Conservation (phyloP, 2,113 vertebrate genomes). For the Aix galericulata region DNA sequence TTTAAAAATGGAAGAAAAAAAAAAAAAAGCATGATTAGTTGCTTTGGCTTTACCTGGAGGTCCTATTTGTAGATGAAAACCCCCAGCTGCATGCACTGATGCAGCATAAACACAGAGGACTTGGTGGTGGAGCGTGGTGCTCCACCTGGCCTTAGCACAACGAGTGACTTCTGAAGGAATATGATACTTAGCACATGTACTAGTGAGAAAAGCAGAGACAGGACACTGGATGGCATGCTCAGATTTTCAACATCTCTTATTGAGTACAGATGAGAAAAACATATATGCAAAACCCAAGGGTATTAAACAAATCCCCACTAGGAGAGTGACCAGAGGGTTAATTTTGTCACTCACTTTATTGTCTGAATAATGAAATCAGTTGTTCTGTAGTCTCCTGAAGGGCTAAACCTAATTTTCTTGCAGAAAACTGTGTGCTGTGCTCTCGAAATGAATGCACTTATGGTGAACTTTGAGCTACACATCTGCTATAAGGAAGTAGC, state of each 20-base stretch:
- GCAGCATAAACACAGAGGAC: background rate
- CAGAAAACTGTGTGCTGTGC: conserved; percentile 66
- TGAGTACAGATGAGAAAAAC: background rate
- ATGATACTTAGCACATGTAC: background rate
- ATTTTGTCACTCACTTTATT: conserved; percentile 10
- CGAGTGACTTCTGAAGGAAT: background rate
- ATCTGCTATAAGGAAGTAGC: conserved; percentile 78
- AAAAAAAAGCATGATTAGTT: background rate
- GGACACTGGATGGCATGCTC: too few relatives aligned
- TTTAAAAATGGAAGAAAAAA: background rate
- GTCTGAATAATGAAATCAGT: conserved; percentile 69
- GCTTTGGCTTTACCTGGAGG: background rate
- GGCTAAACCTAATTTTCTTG: conserved; percentile 49
- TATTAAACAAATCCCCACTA: background rate
- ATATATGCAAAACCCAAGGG: background rate
- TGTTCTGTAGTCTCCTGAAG: conserved; percentile 56
- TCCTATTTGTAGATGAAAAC: background rate
- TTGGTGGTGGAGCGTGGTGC: background rate
- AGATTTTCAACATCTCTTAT: background rate
- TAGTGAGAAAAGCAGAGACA: background rate
- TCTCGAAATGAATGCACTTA: conserved; percentile 68
- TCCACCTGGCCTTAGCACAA: background rate
- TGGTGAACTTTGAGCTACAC: conserved; percentile 81
- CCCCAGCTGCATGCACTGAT: background rate
- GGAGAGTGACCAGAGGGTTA: conserved; percentile 35